These are phyloP conservation scores for Diaperis boleti DNA, from an alignment of 2,888 invertebrate species.

Conservation along the genomic window DNA sequence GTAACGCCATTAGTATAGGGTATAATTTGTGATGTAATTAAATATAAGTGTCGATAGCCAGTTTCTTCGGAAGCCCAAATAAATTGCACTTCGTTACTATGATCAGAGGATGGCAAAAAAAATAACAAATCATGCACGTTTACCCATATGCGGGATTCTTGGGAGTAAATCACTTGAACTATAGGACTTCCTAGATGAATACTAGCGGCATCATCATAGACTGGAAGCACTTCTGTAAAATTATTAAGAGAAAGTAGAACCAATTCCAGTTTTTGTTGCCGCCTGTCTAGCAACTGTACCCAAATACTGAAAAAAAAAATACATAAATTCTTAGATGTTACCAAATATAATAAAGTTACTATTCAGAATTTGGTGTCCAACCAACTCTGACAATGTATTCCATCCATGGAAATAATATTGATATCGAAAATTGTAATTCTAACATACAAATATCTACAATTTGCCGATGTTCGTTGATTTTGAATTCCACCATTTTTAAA, in stretches of 20 bases:
- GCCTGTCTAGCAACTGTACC: slow-evolving; percentile 90
- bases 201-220: slow-evolving; percentile 65
- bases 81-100: slow-evolving; percentile 70
- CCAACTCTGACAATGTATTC: slow-evolving; percentile 96
- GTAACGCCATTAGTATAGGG: slow-evolving; percentile 70
- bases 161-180: slow-evolving; percentile 73
- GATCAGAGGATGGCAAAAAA: slow-evolving; percentile 77
- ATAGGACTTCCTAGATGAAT: slow-evolving; percentile 64
- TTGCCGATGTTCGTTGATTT: slow-evolving; percentile 74
- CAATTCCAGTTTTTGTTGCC: slow-evolving; percentile 87
- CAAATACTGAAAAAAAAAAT: slow-evolving; percentile 78
- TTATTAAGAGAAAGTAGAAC: slow-evolving; percentile 84
- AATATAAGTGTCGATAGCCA: slow-evolving; percentile 89
- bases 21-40: slow-evolving; percentile 75
- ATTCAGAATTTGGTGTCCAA: slow-evolving; percentile 92
- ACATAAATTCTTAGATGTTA: too few relatives aligned
- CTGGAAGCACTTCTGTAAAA: slow-evolving; percentile 74
- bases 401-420: slow-evolving; percentile 89
- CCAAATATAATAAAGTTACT: slow-evolving; percentile 71
- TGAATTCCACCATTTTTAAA: slow-evolving; percentile 87
- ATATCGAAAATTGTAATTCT: slow-evolving; percentile 81
- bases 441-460: slow-evolving; percentile 81
- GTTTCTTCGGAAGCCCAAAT: slow-evolving; percentile 95
- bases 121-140: slow-evolving; percentile 93
- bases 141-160: slow-evolving; percentile 87